phyloP scores from a whole-genome alignment of 2,113 vertebrate genomes.

The Pristiophorus japonicus region DNA sequence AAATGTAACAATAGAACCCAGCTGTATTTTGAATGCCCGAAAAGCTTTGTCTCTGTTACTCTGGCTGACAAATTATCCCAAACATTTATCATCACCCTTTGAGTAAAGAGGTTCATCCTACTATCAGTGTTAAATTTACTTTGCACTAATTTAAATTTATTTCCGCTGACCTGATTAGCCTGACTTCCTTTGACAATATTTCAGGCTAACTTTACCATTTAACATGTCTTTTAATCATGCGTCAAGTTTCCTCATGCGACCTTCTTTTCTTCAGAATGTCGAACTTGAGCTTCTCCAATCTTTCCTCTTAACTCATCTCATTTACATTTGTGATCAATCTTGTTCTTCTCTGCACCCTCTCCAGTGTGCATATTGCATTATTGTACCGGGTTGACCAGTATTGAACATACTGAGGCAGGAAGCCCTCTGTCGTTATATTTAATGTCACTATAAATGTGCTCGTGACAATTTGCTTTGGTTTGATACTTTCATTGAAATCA shows the following conservation, averaged over 20 bases:
- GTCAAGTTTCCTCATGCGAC: neutral
- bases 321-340: neutral
- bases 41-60: neutral
- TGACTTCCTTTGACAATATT: neutral
- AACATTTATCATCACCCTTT: neutral
- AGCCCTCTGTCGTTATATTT: neutral
- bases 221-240: neutral
- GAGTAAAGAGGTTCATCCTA: neutral
- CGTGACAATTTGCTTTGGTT: neutral
- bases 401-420: neutral
- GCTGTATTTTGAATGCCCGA: neutral
- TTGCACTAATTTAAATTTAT: neutral
- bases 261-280: neutral
- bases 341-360: too few relatives aligned
- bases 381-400: neutral
- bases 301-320: neutral
- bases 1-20: neutral
- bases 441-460: neutral
- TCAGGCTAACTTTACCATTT: neutral
- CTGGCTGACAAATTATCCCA: neutral
- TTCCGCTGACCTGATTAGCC: too few relatives aligned
- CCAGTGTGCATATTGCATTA: too few relatives aligned
- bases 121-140: neutral
- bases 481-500: neutral
- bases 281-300: neutral